phyloP scores from a whole-genome alignment of 2,113 vertebrate genomes.

The Vidua chalybeata region DNA sequence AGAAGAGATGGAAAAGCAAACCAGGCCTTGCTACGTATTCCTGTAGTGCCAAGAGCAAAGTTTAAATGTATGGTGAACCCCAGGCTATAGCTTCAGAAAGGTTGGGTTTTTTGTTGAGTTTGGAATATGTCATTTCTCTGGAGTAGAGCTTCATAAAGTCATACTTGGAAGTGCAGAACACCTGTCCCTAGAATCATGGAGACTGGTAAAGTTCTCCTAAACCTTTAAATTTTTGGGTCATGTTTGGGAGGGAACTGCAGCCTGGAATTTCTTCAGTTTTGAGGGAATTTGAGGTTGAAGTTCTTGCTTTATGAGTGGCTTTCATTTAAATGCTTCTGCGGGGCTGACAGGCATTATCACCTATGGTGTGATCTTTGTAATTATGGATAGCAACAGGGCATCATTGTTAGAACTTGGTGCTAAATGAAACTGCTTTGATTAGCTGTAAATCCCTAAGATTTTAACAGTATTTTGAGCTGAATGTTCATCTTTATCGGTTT shows the following conservation, averaged over 20 bases:
- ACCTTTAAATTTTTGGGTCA: background rate
- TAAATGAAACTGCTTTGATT: slow-evolving; percentile 34
- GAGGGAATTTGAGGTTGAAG: background rate
- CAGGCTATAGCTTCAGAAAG: background rate
- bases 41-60: background rate
- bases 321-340: background rate
- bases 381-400: slow-evolving; percentile 9
- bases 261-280: background rate
- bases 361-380: background rate
- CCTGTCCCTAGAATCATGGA: background rate
- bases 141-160: background rate
- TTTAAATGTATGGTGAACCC: background rate
- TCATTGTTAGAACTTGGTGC: slow-evolving; percentile 13
- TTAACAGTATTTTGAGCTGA: slow-evolving; percentile 8
- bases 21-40: rapidly evolving
- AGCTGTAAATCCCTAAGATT: slow-evolving; percentile 7
- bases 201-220: background rate
- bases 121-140: background rate
- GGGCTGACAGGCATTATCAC: background rate
- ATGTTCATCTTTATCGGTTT: slow-evolving; percentile 39
- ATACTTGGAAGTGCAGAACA: background rate
- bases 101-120: background rate
- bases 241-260: background rate
- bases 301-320: background rate
- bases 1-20: background rate